A percentile compares a stretch with the other conserved stretches of the same genome.
Conservation (phyloP, 2,113 vertebrate genomes). For the Cyprinodon brontotheroides region DNA sequence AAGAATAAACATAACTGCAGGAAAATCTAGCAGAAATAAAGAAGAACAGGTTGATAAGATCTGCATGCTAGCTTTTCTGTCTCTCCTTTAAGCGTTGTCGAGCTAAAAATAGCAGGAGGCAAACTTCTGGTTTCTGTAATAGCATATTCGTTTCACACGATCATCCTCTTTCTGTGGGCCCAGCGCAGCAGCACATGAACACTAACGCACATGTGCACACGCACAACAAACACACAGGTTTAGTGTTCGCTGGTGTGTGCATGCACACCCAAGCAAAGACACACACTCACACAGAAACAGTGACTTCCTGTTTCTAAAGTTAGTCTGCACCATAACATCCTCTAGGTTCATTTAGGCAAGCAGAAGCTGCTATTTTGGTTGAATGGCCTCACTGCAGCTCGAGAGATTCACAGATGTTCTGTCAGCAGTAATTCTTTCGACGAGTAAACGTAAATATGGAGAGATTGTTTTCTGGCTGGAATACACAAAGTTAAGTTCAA, state of each 20-base stretch:
- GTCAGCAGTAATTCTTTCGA: slow-evolving; percentile 45
- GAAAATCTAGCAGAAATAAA: slow-evolving; percentile 37
- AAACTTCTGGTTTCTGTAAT: slow-evolving; percentile 78
- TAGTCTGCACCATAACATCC: slow-evolving; percentile 77
- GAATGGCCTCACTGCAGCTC: slow-evolving; percentile 41
- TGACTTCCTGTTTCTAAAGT: slow-evolving; percentile 80
- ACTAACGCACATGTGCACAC: slow-evolving; percentile 33
- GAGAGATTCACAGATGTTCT: slow-evolving; percentile 47
- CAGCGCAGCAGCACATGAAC: slow-evolving; percentile 50
- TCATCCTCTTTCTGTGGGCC: slow-evolving; percentile 68
- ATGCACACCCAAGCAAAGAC: slow-evolving; percentile 13
- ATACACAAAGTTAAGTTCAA: slow-evolving; percentile 38
- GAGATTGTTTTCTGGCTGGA: slow-evolving; percentile 48
- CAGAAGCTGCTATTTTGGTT: slow-evolving; percentile 76
- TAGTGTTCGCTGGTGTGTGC: slow-evolving; percentile 2
- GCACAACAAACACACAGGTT: slow-evolving; percentile 15
- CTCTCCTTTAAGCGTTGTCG: slow-evolving; percentile 45
- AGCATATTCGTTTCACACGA: slow-evolving; percentile 72
- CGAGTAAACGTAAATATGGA: slow-evolving; percentile 27
- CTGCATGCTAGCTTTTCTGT: slow-evolving; percentile 31
- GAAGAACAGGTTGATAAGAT: slow-evolving; percentile 46
- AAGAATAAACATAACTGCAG: slow-evolving; percentile 4
- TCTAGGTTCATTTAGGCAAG: slow-evolving; percentile 73
- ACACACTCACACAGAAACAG: slow-evolving; percentile 59
- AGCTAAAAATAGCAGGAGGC: slow-evolving; percentile 74